Evolutionary conservation across 2,797 vertebrate species (phyloP).

Genomic region (Rhabdomys pumilio): DNA sequence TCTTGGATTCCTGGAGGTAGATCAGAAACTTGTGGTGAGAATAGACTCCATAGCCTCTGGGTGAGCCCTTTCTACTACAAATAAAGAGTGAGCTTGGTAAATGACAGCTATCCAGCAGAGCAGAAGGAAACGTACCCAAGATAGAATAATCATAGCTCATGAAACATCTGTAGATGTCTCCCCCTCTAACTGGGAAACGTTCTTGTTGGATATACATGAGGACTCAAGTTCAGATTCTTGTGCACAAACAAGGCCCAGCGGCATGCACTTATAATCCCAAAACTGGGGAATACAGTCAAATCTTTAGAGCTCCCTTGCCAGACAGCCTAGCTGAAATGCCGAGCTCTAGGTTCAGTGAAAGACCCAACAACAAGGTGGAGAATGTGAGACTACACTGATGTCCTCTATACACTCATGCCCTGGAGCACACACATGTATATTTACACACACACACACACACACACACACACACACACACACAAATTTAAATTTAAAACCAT

Average conservation of each 20-base stretch:
- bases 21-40: not conserved
- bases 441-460: no score
- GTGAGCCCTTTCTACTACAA: not conserved
- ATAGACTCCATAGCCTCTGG: not conserved
- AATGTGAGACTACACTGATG: not conserved
- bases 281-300: not conserved
- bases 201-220: not conserved
- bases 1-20: not conserved
- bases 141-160: not conserved
- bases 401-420: not conserved
- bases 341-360: not conserved
- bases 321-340: not conserved
- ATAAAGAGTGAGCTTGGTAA: not conserved
- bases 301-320: not conserved
- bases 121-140: rapidly evolving
- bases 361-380: not conserved
- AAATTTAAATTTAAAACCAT: not conserved
- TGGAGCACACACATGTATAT: no score
- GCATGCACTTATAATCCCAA: not conserved
- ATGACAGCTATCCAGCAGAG: not conserved
- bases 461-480: not conserved
- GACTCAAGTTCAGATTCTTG: not conserved
- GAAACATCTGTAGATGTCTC: not conserved
- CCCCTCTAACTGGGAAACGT: no score
- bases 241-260: not conserved